These are phyloP conservation scores for Himalopsyche japonica DNA, from an alignment of 2,888 invertebrate genomes.

Conservation along the genomic window DNA sequence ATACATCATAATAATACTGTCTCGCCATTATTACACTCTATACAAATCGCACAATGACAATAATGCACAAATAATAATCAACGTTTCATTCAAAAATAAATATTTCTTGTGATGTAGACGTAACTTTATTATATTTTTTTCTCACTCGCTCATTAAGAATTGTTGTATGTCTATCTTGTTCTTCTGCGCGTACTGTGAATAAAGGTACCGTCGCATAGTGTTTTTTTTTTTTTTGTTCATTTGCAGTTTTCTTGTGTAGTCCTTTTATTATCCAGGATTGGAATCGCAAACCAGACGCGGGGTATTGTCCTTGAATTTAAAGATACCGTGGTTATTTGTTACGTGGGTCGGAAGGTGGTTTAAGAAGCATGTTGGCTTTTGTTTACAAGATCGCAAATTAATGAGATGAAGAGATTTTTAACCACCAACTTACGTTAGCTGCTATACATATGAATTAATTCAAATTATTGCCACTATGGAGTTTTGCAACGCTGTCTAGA, in stretches of 20 bases:
- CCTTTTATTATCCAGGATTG: background rate
- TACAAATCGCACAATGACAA: background rate
- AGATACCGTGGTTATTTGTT: background rate
- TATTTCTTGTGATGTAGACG: background rate
- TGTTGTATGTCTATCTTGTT: background rate
- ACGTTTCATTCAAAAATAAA: background rate
- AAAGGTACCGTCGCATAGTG: background rate
- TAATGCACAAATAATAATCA: background rate
- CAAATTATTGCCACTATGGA: background rate
- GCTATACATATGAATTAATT: background rate
- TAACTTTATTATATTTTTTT: background rate
- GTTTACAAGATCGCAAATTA: background rate
- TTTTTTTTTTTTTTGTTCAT: background rate
- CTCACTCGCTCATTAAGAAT: background rate
- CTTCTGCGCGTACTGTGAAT: background rate
- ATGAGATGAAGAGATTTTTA: background rate
- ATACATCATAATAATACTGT: background rate
- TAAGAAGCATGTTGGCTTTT: background rate
- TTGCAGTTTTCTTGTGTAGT: background rate
- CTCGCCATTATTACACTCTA: background rate
- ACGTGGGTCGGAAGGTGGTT: background rate
- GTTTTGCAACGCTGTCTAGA: too few species aligned
- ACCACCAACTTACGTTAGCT: background rate
- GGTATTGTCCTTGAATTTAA: background rate
- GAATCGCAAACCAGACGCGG: background rate